These are phyloP conservation scores for Astyanax mexicanus DNA, from an alignment of 2,797 vertebrate species.

Conservation along the genomic window DNA sequence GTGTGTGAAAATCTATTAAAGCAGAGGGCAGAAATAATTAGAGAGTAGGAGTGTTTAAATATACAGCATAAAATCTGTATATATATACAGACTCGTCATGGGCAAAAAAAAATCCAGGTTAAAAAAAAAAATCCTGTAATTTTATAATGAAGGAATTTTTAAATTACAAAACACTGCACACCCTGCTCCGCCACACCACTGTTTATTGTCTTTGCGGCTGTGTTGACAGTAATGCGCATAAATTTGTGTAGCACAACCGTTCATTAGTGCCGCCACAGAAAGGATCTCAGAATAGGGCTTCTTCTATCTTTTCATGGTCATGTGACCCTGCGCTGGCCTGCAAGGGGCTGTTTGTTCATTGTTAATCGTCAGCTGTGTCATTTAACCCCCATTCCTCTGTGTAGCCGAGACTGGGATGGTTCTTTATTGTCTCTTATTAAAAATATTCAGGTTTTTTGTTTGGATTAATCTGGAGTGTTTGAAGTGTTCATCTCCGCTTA, in stretches of 20 bases:
- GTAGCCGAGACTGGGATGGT: neutral
- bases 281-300: conserved; percentile 43
- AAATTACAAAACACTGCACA: too few species aligned
- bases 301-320: conserved; percentile 61
- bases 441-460: too few species aligned
- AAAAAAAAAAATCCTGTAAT: too few species aligned
- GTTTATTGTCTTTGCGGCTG: conserved; percentile 6
- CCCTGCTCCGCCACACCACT: neutral
- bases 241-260: conserved; percentile 28
- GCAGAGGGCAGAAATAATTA: neutral
- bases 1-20: neutral
- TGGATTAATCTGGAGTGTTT: too few species aligned
- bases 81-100: too few species aligned
- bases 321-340: conserved; percentile 53
- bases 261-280: conserved; percentile 24
- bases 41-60: too few species aligned
- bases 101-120: too few species aligned
- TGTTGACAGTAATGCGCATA: conserved; percentile 25
- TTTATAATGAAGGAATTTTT: too few species aligned
- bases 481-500: too few species aligned
- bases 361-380: conserved; percentile 55
- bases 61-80: too few species aligned
- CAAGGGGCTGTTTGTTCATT: conserved; percentile 62
- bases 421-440: neutral
- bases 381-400: conserved; percentile 34